Conservation (phyloP, 2,888 invertebrate genomes). For the Scrobipalpa atriplicella region DNA sequence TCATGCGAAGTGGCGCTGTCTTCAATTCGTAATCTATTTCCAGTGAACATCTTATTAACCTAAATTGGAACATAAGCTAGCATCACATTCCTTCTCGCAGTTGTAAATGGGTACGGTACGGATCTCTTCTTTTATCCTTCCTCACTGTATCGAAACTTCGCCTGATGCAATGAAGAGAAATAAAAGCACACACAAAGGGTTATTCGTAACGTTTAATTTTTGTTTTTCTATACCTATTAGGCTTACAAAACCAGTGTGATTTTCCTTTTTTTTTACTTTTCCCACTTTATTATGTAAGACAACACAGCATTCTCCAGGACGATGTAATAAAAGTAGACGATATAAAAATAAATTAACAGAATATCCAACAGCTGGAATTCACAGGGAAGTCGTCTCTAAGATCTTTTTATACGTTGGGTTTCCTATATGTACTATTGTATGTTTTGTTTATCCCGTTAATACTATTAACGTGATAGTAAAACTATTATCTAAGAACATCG, state of each 20-base stretch:
- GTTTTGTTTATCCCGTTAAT: too few species aligned
- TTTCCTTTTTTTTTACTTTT: too few species aligned
- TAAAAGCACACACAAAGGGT: background rate
- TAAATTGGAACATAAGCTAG: background rate
- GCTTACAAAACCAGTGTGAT: too few species aligned
- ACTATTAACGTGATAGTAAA: too few species aligned
- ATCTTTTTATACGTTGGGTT: too few species aligned
- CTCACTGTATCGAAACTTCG: background rate
- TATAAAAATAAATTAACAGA: too few species aligned
- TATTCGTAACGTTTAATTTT: too few species aligned
- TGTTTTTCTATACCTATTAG: too few species aligned
- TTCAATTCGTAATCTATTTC: constrained; percentile 7
- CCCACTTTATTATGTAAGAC: background rate
- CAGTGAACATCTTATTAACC: constrained; percentile 20
- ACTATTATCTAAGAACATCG: too few species aligned
- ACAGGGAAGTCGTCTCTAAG: too few species aligned
- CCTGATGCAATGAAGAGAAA: background rate
- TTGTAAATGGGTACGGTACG: background rate
- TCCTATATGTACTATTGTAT: too few species aligned
- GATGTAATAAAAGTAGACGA: background rate
- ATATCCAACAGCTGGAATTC: too few species aligned
- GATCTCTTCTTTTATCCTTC: background rate
- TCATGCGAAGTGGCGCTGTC: constrained; percentile 43
- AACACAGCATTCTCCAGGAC: background rate
- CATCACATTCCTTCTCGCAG: background rate